A percentile compares a stretch with the other conserved stretches of the same genome.
phyloP scores from a whole-genome alignment of 1,140 invertebrate species.

The Sipha flava region DNA sequence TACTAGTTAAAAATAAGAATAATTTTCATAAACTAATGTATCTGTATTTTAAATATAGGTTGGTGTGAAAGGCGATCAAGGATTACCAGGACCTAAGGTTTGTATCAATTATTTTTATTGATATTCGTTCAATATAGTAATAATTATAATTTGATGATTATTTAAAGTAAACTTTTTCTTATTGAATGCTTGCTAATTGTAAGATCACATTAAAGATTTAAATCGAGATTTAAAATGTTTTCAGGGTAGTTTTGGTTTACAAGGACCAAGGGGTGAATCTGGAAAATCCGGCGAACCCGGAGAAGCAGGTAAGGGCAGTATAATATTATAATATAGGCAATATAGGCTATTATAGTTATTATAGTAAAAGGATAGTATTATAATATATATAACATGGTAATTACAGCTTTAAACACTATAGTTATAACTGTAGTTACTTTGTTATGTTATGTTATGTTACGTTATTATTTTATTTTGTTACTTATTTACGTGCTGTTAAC shows the following conservation, averaged over 20 bases:
- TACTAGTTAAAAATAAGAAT: too few relatives aligned
- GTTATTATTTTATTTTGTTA: too few relatives aligned
- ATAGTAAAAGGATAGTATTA: neutral
- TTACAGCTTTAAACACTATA: too few relatives aligned
- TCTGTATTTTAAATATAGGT: constrained; percentile 6
- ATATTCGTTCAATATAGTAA: too few relatives aligned
- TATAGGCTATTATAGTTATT: neutral
- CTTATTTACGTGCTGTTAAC: too few relatives aligned
- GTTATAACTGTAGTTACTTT: too few relatives aligned
- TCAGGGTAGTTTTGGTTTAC: constrained; percentile 3
- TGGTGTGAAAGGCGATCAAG: constrained; percentile 69
- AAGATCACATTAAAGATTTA: too few relatives aligned
- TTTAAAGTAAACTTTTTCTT: neutral
- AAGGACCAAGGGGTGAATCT: constrained; percentile 51
- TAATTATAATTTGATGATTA: neutral
- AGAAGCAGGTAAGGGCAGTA: constrained; percentile 52
- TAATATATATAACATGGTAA: neutral
- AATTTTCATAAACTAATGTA: too few relatives aligned
- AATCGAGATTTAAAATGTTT: neutral
- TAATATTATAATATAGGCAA: too few relatives aligned
- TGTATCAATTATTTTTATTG: too few relatives aligned
- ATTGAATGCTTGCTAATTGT: neutral
- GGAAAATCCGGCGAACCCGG: constrained; percentile 56
- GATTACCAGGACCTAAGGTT: constrained; percentile 68
- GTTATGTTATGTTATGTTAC: too few relatives aligned